These are phyloP conservation scores for Sandelia bainsii DNA, from an alignment of 2,797 vertebrate genomes.

Conservation along the genomic window DNA sequence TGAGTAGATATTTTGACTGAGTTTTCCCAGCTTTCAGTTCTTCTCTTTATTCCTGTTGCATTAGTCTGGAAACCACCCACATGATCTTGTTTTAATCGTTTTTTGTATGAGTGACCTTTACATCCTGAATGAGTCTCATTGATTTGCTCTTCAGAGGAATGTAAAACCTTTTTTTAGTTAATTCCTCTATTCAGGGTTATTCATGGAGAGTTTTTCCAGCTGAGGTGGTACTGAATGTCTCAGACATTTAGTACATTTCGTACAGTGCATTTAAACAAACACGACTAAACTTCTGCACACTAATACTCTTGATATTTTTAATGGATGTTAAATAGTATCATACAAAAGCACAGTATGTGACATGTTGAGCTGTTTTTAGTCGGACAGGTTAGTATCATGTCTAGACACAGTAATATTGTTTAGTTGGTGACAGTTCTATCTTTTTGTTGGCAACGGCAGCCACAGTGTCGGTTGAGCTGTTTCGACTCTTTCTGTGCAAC, in stretches of 20 bases:
- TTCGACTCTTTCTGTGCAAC: too few species aligned
- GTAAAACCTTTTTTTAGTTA: slow-evolving; percentile 18
- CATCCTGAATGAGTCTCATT: slow-evolving; percentile 34
- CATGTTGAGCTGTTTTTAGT: background rate
- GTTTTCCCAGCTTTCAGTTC: background rate
- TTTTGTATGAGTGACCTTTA: slow-evolving; percentile 51
- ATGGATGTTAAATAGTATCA: too few species aligned
- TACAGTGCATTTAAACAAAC: too few species aligned
- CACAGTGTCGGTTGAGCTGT: background rate
- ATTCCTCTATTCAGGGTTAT: slow-evolving; percentile 5
- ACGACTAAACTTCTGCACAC: background rate
- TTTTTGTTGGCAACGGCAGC: too few species aligned
- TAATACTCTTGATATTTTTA: background rate
- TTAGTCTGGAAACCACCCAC: background rate
- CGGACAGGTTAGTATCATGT: background rate
- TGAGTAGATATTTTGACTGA: background rate
- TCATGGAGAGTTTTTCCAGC: slow-evolving; percentile 5
- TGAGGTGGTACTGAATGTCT: background rate
- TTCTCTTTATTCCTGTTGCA: background rate
- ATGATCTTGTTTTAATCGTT: slow-evolving; percentile 15
- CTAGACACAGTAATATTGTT: background rate
- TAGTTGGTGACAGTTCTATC: too few species aligned
- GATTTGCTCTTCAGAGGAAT: slow-evolving; percentile 58
- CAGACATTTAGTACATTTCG: background rate
- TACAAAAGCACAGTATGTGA: background rate